Evolutionary conservation across 2,888 invertebrate genomes (phyloP).

Genomic region (Cyclophora albipunctata): DNA sequence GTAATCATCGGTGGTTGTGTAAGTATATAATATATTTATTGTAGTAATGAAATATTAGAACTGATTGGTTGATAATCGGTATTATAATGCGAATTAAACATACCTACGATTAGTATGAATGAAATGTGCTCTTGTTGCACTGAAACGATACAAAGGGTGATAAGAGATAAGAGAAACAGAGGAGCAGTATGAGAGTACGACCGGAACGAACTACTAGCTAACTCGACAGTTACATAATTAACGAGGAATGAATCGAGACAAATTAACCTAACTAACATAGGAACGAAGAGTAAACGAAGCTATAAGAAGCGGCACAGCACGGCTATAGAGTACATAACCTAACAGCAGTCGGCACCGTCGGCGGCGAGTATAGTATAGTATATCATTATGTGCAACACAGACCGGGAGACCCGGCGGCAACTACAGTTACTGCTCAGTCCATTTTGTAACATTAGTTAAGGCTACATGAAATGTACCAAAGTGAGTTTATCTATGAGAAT

Average conservation of each 20-base stretch:
- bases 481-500: conserved; percentile 68
- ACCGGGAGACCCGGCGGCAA: no score
- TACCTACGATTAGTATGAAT: conserved; percentile 15
- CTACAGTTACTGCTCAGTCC: conserved; percentile 57
- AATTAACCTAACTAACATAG: conserved; percentile 67
- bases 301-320: conserved; percentile 32
- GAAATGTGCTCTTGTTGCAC: conserved; percentile 9
- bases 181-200: conserved; percentile 32
- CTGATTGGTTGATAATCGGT: conserved; percentile 16
- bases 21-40: conserved; percentile 55
- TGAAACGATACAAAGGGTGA: conserved; percentile 13
- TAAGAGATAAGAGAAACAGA: conserved; percentile 22
- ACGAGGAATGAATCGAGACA: conserved; percentile 65
- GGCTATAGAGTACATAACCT: conserved; percentile 56
- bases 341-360: conserved; percentile 57
- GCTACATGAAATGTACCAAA: conserved; percentile 64
- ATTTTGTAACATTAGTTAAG: conserved; percentile 53
- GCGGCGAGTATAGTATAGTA: conserved; percentile 36
- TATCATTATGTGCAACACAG: conserved; percentile 34
- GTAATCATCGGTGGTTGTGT: conserved; percentile 60
- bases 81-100: conserved; percentile 32
- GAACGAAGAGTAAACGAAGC: conserved; percentile 51
- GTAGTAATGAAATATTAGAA: conserved; percentile 46
- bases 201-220: conserved; percentile 34
- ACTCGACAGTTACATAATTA: conserved; percentile 26